Evolutionary conservation across 2,797 vertebrate species (phyloP), one percentile per base, ranked within the genome.

Genomic region (Myotis findleyi): DNA sequence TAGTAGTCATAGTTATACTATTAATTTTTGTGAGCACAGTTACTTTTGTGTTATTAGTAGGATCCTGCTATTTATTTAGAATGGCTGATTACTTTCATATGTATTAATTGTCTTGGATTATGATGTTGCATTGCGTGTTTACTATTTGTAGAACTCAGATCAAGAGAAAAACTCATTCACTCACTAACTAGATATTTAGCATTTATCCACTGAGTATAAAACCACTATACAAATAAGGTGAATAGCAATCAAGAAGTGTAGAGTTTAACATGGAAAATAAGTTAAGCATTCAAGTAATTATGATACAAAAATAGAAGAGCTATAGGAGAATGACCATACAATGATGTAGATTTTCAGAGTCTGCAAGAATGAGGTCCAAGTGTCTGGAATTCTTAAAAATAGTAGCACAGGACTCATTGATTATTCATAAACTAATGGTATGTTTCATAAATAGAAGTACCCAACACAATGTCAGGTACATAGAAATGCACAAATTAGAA

Each of bases 11-110:
- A 62, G 16, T 89, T 53, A 75, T n/a, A 11, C 7, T 82, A 44
- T 72, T 73, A 90, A 55, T 92, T 88, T 10, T 1, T 92, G 6
- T 85, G 21, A 80, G 7, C 23, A 72, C 14, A 71, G 9, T 64
- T 41, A 68, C 9, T 79, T 21, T 55, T 23, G 53, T 87, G 11
- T 30, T 82, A 20, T 73, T 23, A 49, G 75, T 17, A 8, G 18
- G 79, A 73, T 25, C 18, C 36, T 92, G 14, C 13, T 49, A 55
- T 41, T 84, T 79, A 13, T 84, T 89, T 76, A 77, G n/a, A 89
- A 66, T 23, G 4, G 7, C 3, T 41, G 53, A 64, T 93, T 93
- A n/a, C 2, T n/a, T 75, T 2, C 9, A 36, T 84, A 30, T 59
- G 25, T 59, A 38, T 57, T 69, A 86, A 76, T 33, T 11, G 6